Conservation (phyloP, 2,888 invertebrate species). For the Dermolepida albohirtum region DNA sequence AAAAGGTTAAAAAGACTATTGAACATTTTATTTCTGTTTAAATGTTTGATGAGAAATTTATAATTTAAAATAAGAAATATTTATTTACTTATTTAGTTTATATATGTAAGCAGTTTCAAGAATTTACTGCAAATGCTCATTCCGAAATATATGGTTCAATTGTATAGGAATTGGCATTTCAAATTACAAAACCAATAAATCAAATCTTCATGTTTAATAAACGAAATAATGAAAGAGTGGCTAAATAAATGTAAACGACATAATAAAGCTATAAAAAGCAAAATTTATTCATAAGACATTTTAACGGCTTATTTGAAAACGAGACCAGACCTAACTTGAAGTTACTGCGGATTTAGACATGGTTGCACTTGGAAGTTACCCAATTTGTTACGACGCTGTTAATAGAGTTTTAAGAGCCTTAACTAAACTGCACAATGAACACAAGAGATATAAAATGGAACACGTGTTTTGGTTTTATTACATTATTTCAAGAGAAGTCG, state of each 20-base stretch:
- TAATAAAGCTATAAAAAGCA: conserved; percentile 34
- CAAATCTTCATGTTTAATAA: neutral
- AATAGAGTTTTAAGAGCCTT: conserved; percentile 43
- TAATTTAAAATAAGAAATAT: too few relatives aligned
- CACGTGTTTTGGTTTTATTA: conserved; percentile 52
- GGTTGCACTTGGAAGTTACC: conserved; percentile 49
- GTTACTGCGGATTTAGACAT: conserved; percentile 46
- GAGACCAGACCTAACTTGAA: conserved; percentile 34
- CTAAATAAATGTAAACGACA: conserved; percentile 32
- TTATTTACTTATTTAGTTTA: too few relatives aligned
- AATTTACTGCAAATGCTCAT: too few relatives aligned
- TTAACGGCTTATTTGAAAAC: conserved; percentile 39
- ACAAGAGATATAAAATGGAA: conserved; percentile 43
- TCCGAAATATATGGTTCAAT: too few relatives aligned
- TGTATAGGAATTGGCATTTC: too few relatives aligned
- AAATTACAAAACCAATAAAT: neutral
- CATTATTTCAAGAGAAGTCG: conserved; percentile 48
- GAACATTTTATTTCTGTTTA: too few relatives aligned
- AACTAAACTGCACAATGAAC: conserved; percentile 41
- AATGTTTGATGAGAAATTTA: too few relatives aligned
- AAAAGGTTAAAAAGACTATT: too few relatives aligned
- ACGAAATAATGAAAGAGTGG: neutral
- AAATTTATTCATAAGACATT: conserved; percentile 37
- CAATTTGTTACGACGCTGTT: conserved; percentile 51
- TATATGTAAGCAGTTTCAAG: too few relatives aligned